Evolutionary conservation across 2,888 invertebrate genomes (phyloP), one percentile per base, ranked within the genome.

Genomic region (Ophion slaviceki): DNA sequence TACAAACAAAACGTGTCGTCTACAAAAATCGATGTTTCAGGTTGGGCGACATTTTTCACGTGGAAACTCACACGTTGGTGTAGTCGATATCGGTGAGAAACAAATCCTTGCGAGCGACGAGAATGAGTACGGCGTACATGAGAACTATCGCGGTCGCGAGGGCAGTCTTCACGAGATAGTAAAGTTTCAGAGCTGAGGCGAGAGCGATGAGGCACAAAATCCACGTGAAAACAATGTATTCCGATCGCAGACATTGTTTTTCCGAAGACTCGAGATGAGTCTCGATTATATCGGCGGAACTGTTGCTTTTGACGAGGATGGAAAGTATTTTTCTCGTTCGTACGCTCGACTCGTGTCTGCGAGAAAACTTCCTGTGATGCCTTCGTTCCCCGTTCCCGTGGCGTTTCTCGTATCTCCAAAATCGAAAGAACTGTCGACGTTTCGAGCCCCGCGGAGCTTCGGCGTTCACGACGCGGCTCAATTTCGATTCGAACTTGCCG

Each of bases 141-240:
- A 95, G 93, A 0, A 98, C 97, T 95, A 98, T 97, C 17, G 96
- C 93, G 8, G 97, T 94, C 0, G 98, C 97, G 89, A 98, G 95
- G 20, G 96, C 95, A 0, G 97, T 97, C 93, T 98, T 98, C 77
- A 98, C 96, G 87, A 98, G 94, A 92, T 98, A 98, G 92, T 98
- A 98, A 24, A 99, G 95, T 93, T 98, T 98, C 47, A 99, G 95
- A 47, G 99, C 98, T 0, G 99, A 98, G 0, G 99, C 98, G 84
- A 98, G 94, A 0, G 98, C 98, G 62, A 99, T 97, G 91, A 99
- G 95, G 90, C 98, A 98, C 24, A 99, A 95, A 77, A 99, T 97
- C 97, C 99, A 98, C 3, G 98, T 98, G 94, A 98, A 98, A 4
- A 99, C 98, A 17, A 98, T 96, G 92, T 99, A 99, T 94, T 99